phyloP scores from a whole-genome alignment of 2,113 vertebrate species.

The Rhinolophus ferrumequinum region DNA sequence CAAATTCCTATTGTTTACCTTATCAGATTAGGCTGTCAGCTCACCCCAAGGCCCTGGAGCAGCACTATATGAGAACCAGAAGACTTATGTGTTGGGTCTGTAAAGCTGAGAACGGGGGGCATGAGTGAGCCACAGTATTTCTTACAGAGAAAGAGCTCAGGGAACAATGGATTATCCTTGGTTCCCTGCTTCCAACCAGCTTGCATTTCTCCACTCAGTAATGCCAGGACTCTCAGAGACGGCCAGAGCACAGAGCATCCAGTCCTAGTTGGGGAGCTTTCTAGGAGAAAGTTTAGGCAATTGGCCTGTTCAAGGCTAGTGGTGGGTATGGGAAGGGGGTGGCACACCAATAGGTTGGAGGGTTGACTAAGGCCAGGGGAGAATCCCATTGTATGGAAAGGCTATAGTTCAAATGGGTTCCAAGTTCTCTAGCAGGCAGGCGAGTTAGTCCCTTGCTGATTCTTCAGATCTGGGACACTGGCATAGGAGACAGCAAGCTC shows the following conservation, averaged over 20 bases:
- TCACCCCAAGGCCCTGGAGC: not conserved
- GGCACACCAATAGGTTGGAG: not conserved
- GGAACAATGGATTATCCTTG: not conserved
- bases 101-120: not conserved
- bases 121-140: not conserved
- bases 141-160: conserved; percentile 1
- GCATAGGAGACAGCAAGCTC: not conserved
- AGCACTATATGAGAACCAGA: not conserved
- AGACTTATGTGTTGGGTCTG: not conserved
- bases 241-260: conserved; percentile 83
- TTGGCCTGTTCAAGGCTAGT: not conserved
- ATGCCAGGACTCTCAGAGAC: conserved; percentile 88
- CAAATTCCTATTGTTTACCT: not conserved
- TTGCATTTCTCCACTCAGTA: conserved; percentile 88
- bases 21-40: not conserved
- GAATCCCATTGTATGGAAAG: not conserved
- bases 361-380: not conserved
- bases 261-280: not conserved
- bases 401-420: not conserved
- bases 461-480: not conserved
- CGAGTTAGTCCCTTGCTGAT: not conserved
- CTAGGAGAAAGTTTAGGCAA: not conserved
- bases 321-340: not conserved
- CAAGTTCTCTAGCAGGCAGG: conserved; percentile 1
- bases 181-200: not conserved